A percentile compares a stretch with the other conserved stretches of the same genome.
These are phyloP conservation scores for Dasypogon diadema DNA, from an alignment of 2,888 invertebrate genomes.

Conservation along the genomic window DNA sequence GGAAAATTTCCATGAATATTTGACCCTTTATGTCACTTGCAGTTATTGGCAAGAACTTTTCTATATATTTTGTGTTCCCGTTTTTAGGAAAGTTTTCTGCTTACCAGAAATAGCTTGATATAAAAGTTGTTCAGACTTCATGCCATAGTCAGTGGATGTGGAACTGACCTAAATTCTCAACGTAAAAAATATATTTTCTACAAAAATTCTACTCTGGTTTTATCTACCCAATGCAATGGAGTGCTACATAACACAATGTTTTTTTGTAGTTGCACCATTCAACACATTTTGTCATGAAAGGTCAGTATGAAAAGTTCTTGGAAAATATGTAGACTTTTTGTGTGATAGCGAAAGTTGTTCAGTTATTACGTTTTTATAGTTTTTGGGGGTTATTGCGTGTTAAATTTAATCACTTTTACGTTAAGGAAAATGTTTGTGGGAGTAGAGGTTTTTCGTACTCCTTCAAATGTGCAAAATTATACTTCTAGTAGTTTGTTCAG, in stretches of 20 bases:
- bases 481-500: too few relatives aligned
- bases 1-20: conserved; percentile 29
- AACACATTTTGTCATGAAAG: neutral
- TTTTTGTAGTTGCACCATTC: too few relatives aligned
- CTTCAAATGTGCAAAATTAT: too few relatives aligned
- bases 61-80: conserved; percentile 35
- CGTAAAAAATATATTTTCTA: neutral
- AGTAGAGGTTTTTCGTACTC: too few relatives aligned
- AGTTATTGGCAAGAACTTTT: conserved; percentile 42
- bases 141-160: neutral
- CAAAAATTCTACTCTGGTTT: neutral
- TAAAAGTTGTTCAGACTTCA: conserved; percentile 21
- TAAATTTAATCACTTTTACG: too few relatives aligned
- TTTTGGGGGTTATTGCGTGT: too few relatives aligned
- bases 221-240: neutral
- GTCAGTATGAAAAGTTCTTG: neutral
- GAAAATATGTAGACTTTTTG: too few relatives aligned
- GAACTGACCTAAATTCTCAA: neutral
- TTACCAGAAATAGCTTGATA: conserved; percentile 21
- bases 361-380: too few relatives aligned
- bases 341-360: too few relatives aligned
- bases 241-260: too few relatives aligned
- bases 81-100: conserved; percentile 24
- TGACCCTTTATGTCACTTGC: conserved; percentile 33
- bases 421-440: too few relatives aligned